A percentile compares a stretch with the other conserved stretches of the same genome.
These are phyloP conservation scores for Nymphalis c-album DNA, from an alignment of 2,888 invertebrate genomes.

Conservation along the genomic window DNA sequence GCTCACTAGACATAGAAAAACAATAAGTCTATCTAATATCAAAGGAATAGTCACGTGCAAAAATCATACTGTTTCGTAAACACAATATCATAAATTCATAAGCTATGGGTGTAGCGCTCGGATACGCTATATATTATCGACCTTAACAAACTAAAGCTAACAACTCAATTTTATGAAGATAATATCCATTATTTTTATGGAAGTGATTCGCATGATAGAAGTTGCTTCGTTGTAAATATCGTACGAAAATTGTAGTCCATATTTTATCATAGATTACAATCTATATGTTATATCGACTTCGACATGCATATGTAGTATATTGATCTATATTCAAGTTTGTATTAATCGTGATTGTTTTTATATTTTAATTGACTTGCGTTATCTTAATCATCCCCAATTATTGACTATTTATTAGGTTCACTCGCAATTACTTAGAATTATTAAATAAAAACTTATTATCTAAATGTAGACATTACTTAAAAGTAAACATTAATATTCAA, in stretches of 20 bases:
- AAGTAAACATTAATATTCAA: no score
- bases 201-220: slow-evolving; percentile 10
- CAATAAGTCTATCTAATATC: no score
- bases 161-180: slow-evolving; percentile 16
- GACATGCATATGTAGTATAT: not conserved
- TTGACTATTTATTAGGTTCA: not conserved
- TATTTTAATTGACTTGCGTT: no score
- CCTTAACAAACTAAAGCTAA: slow-evolving; percentile 1
- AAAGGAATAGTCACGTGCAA: not conserved
- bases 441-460: no score
- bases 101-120: not conserved
- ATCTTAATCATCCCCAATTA: not conserved
- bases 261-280: slow-evolving; percentile 23
- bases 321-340: not conserved
- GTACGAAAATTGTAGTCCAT: slow-evolving; percentile 10
- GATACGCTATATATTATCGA: not conserved
- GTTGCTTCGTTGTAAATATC: slow-evolving; percentile 15
- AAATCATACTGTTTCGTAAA: not conserved
- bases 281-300: slow-evolving; percentile 3
- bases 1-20: no score
- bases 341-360: no score
- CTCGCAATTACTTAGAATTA: no score
- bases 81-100: not conserved
- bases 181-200: slow-evolving; percentile 15
- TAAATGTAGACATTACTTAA: no score